Evolutionary conservation across 35 echinoderm and acorn worm species (phyloP), one percentile per base, ranked within the genome.

Genomic region (Ptychodera flava): DNA sequence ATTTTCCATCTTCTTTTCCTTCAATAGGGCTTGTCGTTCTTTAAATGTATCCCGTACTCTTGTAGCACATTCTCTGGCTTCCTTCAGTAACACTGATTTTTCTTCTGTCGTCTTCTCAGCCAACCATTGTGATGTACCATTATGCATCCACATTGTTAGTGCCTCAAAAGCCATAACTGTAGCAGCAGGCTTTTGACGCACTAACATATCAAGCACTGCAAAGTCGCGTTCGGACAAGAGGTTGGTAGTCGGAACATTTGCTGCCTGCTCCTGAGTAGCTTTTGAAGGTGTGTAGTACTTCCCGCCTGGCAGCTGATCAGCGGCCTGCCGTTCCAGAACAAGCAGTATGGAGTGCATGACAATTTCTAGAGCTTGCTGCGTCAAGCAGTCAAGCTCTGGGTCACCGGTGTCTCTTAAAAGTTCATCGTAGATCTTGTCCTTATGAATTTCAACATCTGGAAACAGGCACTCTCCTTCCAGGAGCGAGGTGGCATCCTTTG

Each of bases 261-360:
- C 30, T 76, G 81, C 87, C 30, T 30, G 31, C 27, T 36, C 31
- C 80, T 87, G 22, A 28, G 84, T 76, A 6, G 15, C 84, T 30
- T 86, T 30, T 31, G 28, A 15, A 37, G 85, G 79, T 31, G 86
- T 32, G 45, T 85, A 93, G 82, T 94, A 91, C 22, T 31, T 88
- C 1, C 92, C 93, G 36, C 89, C 93, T 37, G 93, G 93, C 30
- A 94, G 85, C 80, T 94, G 89, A 45, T 94, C 89, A 77, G 87
- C 36, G 77, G 85, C 91, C 76, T 91, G 93, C 0, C 85, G 77
- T 1, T 91, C 89, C 0, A 94, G 38, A 0, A 91, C 81, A 28
- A 87, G 45, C 16, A 94, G 79, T 31, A 94, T 86, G 79, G 93
- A 86, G 78, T 85, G 82, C 22, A 80, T 36, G 0, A 86, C 33